A percentile compares a stretch with the other conserved stretches of the same genome.
These are phyloP conservation scores for Lithophane socia DNA, from an alignment of 2,888 invertebrate genomes.

Conservation along the genomic window DNA sequence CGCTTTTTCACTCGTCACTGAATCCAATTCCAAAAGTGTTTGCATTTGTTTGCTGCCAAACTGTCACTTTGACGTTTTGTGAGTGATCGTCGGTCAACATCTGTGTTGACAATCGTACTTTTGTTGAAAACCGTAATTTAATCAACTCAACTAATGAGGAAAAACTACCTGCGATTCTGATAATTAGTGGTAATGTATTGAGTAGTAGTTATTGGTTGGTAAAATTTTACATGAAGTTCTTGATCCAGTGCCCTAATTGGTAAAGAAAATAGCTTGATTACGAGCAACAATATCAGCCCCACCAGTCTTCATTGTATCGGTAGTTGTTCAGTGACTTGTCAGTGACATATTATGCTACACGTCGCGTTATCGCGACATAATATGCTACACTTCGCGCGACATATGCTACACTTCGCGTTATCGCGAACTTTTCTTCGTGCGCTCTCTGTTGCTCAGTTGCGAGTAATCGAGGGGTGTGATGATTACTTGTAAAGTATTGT, in stretches of 20 bases:
- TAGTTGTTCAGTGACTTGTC: background rate
- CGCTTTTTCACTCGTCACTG: slow-evolving; percentile 43
- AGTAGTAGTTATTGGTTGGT: background rate
- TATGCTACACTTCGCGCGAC: too few relatives aligned
- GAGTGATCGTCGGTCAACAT: background rate
- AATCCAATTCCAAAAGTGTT: slow-evolving; percentile 27
- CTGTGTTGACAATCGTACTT: background rate
- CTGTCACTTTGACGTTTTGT: slow-evolving; percentile 20
- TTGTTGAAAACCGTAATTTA: background rate
- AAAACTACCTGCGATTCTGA: background rate
- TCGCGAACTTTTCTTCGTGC: too few relatives aligned
- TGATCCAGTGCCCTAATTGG: background rate
- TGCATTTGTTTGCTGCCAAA: slow-evolving; percentile 58
- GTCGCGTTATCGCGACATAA: too few relatives aligned
- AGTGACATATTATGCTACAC: too few relatives aligned
- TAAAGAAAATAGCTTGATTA: background rate
- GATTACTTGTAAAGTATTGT: too few relatives aligned
- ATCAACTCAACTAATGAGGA: background rate
- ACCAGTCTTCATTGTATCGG: background rate
- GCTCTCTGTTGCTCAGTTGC: too few relatives aligned
- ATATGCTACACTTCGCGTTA: too few relatives aligned
- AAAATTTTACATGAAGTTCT: background rate
- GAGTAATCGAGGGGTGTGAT: too few relatives aligned
- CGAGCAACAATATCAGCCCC: background rate
- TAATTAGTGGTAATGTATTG: background rate